These are phyloP conservation scores for Cephalopachus bancanus DNA, from an alignment of 2,797 vertebrate species.

Conservation along the genomic window DNA sequence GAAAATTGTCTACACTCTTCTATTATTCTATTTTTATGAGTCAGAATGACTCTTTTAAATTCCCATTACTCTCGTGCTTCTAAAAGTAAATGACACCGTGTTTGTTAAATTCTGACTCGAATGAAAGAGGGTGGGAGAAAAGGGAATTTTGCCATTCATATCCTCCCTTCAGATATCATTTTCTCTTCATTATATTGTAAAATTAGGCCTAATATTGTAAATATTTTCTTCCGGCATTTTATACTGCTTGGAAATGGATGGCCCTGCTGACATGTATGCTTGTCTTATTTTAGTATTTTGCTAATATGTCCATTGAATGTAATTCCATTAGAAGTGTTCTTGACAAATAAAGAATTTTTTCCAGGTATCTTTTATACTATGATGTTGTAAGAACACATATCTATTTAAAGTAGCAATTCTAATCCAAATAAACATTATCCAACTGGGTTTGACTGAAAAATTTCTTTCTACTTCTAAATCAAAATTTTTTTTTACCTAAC, in stretches of 20 bases:
- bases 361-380: slow-evolving; percentile 12
- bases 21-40: neutral
- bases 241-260: neutral
- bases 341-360: slow-evolving; percentile 34
- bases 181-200: slow-evolving; percentile 51
- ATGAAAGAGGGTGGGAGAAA: neutral
- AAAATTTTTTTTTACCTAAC: slow-evolving; percentile 36
- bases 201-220: neutral
- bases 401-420: slow-evolving; percentile 33
- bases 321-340: slow-evolving; percentile 23
- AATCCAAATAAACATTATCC: neutral
- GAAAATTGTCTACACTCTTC: neutral
- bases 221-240: slow-evolving; percentile 7
- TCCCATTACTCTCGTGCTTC: slow-evolving; percentile 2
- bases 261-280: neutral
- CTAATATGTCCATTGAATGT: neutral
- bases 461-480: slow-evolving; percentile 8
- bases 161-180: slow-evolving; percentile 44
- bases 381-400: slow-evolving; percentile 38
- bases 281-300: slow-evolving; percentile 31
- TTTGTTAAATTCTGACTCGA: slow-evolving; percentile 40
- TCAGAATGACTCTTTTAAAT: neutral
- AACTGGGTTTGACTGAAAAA: neutral
- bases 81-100: neutral
- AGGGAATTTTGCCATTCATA: neutral